Evolutionary conservation across 2,888 invertebrate species (phyloP).

Genomic region (Drosophila anceps): DNA sequence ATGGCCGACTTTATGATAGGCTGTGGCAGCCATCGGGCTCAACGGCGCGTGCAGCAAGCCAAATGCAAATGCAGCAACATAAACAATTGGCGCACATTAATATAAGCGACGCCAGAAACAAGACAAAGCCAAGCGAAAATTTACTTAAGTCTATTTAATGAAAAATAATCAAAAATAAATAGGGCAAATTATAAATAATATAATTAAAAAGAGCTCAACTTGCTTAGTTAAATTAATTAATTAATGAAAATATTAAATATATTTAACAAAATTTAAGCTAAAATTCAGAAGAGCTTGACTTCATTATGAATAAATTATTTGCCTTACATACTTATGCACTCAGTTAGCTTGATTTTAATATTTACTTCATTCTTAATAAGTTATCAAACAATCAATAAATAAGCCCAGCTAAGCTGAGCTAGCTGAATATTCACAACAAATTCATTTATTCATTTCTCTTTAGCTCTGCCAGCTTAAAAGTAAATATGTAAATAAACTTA

Average conservation of each 20-base stretch:
- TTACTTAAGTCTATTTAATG: not conserved
- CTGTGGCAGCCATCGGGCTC: constrained; percentile 1
- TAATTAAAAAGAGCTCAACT: too few species aligned
- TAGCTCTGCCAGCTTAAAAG: too few species aligned
- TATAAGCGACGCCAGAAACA: not conserved
- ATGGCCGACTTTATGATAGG: constrained; percentile 13
- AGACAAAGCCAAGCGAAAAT: not conserved
- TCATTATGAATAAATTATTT: not conserved
- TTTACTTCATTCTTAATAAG: not conserved
- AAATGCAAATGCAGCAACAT: constrained; percentile 51
- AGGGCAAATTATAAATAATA: not conserved
- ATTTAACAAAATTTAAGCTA: too few species aligned
- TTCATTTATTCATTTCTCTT: too few species aligned
- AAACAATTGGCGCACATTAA: constrained; percentile 39
- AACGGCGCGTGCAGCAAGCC: constrained; percentile 23
- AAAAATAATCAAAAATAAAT: not conserved
- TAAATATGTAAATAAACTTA: too few species aligned
- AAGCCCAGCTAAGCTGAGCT: not conserved
- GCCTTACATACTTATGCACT: not conserved
- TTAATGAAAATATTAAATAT: too few species aligned
- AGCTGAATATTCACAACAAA: not conserved
- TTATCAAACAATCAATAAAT: not conserved
- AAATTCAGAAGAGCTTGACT: not conserved
- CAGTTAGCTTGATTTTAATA: not conserved
- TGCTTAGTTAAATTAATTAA: too few species aligned